A percentile compares a stretch with the other conserved stretches of the same genome.
These are phyloP conservation scores for Galeopterus variegatus DNA, from an alignment of 2,113 vertebrate genomes.

Conservation along the genomic window DNA sequence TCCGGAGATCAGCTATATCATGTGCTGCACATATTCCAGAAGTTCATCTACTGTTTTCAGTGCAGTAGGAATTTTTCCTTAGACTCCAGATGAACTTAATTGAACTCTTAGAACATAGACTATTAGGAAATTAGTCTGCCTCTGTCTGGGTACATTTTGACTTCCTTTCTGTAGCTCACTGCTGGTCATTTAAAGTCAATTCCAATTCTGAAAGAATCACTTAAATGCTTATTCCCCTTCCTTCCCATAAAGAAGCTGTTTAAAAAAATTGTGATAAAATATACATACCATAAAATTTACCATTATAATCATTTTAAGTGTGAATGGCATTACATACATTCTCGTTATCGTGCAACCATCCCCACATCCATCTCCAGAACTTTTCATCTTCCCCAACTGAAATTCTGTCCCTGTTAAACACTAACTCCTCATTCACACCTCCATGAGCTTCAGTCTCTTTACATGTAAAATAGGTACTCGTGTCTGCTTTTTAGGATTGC, in stretches of 20 bases:
- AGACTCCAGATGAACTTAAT: constrained; percentile 12
- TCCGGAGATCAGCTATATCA: background rate
- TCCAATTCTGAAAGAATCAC: background rate
- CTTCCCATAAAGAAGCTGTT: background rate
- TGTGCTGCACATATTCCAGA: background rate
- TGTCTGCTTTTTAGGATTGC: background rate
- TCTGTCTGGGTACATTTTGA: background rate
- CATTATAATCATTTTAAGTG: background rate
- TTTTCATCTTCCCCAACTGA: background rate
- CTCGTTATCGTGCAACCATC: background rate
- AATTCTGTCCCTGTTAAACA: background rate
- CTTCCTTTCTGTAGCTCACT: background rate
- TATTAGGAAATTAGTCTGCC: constrained; percentile 22
- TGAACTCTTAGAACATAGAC: constrained; percentile 6
- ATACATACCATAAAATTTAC: background rate
- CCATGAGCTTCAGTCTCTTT: background rate
- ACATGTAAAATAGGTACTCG: background rate
- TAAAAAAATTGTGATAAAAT: background rate
- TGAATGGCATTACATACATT: background rate
- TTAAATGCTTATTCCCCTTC: background rate
- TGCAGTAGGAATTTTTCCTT: constrained; percentile 1
- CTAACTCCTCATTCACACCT: background rate
- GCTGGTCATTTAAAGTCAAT: background rate
- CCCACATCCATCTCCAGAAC: background rate
- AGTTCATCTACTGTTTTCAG: background rate